phyloP scores from a whole-genome alignment of 1,140 invertebrate species.

The Aradophagus sp. region DNA sequence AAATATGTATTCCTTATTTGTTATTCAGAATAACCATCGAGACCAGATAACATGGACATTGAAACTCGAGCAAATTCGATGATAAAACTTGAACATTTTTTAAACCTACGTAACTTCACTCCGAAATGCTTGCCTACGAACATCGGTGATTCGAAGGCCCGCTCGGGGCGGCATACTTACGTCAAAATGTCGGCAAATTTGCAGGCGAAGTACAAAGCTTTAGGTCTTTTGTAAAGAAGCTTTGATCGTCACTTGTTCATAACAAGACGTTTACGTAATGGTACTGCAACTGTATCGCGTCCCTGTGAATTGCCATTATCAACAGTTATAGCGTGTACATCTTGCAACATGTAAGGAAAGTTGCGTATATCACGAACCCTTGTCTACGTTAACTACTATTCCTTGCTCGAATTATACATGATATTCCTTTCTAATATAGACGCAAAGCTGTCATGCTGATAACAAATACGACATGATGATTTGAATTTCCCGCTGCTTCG shows the following conservation, averaged over 20 bases:
- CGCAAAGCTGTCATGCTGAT: conserved; percentile 2
- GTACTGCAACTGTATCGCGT: conserved; percentile 30
- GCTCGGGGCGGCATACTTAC: conserved; percentile 29
- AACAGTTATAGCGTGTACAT: conserved; percentile 45
- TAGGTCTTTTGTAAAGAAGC: conserved; percentile 28
- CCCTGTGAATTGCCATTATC: conserved; percentile 47
- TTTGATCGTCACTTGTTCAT: conserved; percentile 56
- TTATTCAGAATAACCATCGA: too few relatives aligned
- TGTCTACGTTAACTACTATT: conserved; percentile 28
- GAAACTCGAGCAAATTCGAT: too few relatives aligned
- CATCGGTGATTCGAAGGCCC: conserved; percentile 25
- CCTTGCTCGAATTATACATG: conserved; percentile 15
- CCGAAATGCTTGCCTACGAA: too few relatives aligned
- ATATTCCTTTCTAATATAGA: conserved; percentile 15
- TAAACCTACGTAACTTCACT: too few relatives aligned
- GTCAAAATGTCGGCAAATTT: conserved; percentile 48
- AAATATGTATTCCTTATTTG: too few relatives aligned
- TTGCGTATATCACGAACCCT: conserved; percentile 12
- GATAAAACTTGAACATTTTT: too few relatives aligned
- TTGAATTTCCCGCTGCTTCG: neutral
- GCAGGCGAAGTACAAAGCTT: conserved; percentile 50
- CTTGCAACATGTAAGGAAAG: conserved; percentile 27
- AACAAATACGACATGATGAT: conserved; percentile 5
- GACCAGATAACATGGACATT: neutral
- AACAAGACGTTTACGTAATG: conserved; percentile 45